Evolutionary conservation across 30 jellyfish, hydroid and myxozoan species (phyloP).

Genomic region (Phacellophora camtschatica): DNA sequence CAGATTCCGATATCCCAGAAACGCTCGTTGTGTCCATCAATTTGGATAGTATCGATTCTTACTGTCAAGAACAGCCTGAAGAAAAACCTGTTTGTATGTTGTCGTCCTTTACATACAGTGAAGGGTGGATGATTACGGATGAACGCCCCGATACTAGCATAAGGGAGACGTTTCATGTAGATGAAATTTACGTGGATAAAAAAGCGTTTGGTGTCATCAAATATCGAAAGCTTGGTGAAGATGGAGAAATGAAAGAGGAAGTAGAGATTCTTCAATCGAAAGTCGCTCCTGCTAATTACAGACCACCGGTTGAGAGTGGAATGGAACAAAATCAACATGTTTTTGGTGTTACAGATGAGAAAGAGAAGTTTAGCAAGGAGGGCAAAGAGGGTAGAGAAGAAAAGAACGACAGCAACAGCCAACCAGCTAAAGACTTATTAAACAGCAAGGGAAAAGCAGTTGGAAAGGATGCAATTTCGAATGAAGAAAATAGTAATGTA

Average conservation of each 20-base stretch:
- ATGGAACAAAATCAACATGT: too few species aligned
- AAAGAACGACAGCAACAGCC: too few species aligned
- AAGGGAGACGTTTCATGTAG: constrained; percentile 14
- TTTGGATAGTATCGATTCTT: constrained; percentile 7
- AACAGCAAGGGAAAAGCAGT: too few species aligned
- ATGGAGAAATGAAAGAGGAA: constrained; percentile 35
- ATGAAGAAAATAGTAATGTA: too few species aligned
- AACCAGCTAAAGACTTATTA: too few species aligned
- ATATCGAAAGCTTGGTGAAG: constrained; percentile 7
- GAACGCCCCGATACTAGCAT: background rate
- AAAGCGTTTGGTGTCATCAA: constrained; percentile 57
- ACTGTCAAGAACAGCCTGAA: background rate
- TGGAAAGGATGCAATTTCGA: too few species aligned
- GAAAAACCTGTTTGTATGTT: constrained; percentile 34
- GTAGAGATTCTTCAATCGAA: constrained; percentile 26
- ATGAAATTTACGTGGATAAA: constrained; percentile 43
- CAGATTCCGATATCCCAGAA: constrained; percentile 8
- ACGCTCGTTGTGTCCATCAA: constrained; percentile 44
- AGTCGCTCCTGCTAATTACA: constrained; percentile 34
- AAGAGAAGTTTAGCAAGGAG: too few species aligned
- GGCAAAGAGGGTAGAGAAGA: too few species aligned
- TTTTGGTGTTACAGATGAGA: too few species aligned
- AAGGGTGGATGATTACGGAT: constrained; percentile 61
- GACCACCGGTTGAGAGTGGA: too few species aligned
- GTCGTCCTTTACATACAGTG: constrained; percentile 42